phyloP scores from a whole-genome alignment of 1,140 invertebrate species.

The Magallana gigas region DNA sequence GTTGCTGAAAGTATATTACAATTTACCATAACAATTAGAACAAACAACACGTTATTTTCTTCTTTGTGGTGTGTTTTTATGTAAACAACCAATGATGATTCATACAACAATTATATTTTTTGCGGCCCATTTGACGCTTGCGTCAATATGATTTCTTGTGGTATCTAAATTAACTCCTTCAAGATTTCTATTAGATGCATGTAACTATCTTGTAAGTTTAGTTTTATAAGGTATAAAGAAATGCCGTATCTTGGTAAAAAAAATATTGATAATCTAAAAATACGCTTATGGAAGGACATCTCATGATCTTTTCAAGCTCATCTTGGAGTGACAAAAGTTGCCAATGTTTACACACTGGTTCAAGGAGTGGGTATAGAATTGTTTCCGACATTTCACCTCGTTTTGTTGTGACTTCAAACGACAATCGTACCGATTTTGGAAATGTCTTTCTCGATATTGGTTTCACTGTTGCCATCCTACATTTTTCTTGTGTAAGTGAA shows the following conservation, averaged over 20 bases:
- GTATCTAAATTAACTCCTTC: too few species aligned
- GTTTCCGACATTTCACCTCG: slow-evolving; percentile 91
- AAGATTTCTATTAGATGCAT: background rate
- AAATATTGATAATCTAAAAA: too few species aligned
- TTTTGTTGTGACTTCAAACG: slow-evolving; percentile 92
- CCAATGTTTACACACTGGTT: slow-evolving; percentile 51
- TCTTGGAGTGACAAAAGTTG: slow-evolving; percentile 63
- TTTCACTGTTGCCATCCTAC: slow-evolving; percentile 62
- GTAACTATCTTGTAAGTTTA: background rate
- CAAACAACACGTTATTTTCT: too few species aligned
- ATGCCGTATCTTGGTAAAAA: background rate
- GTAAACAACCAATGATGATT: too few species aligned
- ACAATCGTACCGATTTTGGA: slow-evolving; percentile 87
- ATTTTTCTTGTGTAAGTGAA: slow-evolving; percentile 67
- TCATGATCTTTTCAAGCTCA: slow-evolving; percentile 56
- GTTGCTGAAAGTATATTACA: too few species aligned
- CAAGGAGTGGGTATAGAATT: slow-evolving; percentile 91
- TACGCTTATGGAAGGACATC: slow-evolving; percentile 63
- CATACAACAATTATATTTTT: too few species aligned
- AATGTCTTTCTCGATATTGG: slow-evolving; percentile 93
- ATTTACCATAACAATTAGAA: too few species aligned
- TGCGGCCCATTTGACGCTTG: too few species aligned
- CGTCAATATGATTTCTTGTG: too few species aligned
- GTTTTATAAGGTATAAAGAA: background rate
- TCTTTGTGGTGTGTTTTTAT: too few species aligned